Conservation (phyloP, 2,888 invertebrate genomes). For the Erebia palarica region DNA sequence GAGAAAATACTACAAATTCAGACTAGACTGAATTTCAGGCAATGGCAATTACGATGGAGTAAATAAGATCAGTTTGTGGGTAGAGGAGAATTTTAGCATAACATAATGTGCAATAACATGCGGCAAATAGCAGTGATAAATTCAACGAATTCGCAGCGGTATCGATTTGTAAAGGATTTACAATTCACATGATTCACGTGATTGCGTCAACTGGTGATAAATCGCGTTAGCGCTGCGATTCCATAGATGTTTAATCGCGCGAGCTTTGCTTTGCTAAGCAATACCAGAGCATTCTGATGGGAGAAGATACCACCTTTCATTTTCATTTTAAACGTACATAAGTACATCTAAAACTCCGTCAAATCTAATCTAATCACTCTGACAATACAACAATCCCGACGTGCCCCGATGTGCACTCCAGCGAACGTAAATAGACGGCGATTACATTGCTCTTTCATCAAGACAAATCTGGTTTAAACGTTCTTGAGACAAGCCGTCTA, state of each 20-base stretch:
- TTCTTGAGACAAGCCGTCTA: neutral
- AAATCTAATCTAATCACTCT: too few relatives aligned
- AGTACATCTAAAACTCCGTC: too few relatives aligned
- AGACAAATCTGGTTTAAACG: too few relatives aligned
- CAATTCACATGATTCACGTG: conserved; percentile 1
- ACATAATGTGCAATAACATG: conserved; percentile 14
- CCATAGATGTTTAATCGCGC: neutral
- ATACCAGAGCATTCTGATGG: too few relatives aligned
- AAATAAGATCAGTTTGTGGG: neutral
- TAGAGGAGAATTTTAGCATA: neutral
- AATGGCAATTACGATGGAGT: neutral
- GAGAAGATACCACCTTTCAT: neutral
- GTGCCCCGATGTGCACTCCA: neutral
- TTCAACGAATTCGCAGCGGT: neutral
- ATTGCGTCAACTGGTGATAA: conserved; percentile 1
- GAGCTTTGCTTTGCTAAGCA: neutral
- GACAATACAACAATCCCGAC: conserved; percentile 6
- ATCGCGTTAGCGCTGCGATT: neutral
- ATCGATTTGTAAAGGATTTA: conserved; percentile 5
- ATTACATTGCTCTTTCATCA: neutral
- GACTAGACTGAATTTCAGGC: neutral
- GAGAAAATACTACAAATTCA: conserved; percentile 5
- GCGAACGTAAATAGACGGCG: neutral
- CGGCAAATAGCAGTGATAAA: neutral
- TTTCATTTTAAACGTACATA: neutral